Evolutionary conservation across 37 sponge, comb jelly and placozoan species (phyloP), one percentile per base, ranked within the genome.

Genomic region (Chondrilla cf. caribensis): DNA sequence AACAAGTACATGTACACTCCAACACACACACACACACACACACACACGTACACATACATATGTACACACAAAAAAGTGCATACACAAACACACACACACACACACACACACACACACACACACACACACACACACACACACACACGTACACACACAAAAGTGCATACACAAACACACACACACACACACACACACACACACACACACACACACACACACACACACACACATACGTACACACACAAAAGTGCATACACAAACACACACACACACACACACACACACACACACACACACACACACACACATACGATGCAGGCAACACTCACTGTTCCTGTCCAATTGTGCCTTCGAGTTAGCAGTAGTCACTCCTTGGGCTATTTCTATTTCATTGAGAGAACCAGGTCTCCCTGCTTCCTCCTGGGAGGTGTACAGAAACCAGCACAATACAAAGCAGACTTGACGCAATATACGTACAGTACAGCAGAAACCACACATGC

Each of bases 251-350:
- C 51, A 47, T 11, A 47, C 11, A 11, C 51, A 47, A 6, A 47
- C 11, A 11, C 11, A 11, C 51, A 47, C 11, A 47, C 51, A 47
- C 51, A 47, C 51, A 47, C 51, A 47, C 51, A 47, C 51, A 47
- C 51, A 47, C 51, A 47, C 51, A 47, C 51, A 47, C 51, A 47
- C 51, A 47, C 51, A 47, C 51, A 47, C 51, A 47, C 51, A 47
- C 51, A 47, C 51, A 47, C 51, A 47, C 51, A 47, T 11, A 47
- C 51, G n/a, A n/a, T n/a, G n/a, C n/a, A n/a, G n/a, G n/a, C n/a
- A n/a, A 47, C 9, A 40, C 76, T 73, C 43, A 73, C 76, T 73
- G 39, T 73, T 73, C 43, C 76, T 73, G 76, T 73, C 76, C 44
- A 39, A 24, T 25, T 37, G 38, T 38, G 76, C 76, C 44, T 42